Conservation (phyloP, 1,140 invertebrate species). For the Conus ventricosus region DNA sequence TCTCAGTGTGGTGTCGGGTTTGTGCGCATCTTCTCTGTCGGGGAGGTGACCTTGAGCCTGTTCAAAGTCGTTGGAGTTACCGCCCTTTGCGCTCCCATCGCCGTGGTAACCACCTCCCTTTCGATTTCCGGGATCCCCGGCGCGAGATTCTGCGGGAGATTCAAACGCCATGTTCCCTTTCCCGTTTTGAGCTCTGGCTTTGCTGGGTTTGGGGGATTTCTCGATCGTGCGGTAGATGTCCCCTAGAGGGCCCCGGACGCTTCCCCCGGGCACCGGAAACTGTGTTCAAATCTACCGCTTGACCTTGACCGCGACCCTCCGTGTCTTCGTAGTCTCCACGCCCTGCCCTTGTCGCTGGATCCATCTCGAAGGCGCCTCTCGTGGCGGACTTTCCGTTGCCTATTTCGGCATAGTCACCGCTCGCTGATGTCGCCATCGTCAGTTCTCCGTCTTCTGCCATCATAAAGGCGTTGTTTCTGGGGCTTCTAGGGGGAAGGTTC, state of each 20-base stretch:
- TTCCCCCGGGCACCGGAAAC: background rate
- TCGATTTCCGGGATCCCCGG: too few relatives aligned
- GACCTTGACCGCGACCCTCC: background rate
- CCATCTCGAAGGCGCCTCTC: background rate
- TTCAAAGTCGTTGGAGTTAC: background rate
- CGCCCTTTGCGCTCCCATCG: background rate
- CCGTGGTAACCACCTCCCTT: too few relatives aligned
- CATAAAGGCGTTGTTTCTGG: too few relatives aligned
- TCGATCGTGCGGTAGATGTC: background rate
- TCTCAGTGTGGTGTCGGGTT: background rate
- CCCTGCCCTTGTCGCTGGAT: background rate
- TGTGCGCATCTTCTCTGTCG: background rate
- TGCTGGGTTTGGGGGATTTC: background rate
- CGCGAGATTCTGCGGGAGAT: background rate
- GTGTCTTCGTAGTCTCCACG: background rate
- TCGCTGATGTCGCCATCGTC: background rate
- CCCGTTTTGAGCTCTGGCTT: background rate
- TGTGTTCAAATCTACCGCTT: background rate
- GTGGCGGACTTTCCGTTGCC: background rate
- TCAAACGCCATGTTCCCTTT: background rate
- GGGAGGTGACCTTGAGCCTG: background rate
- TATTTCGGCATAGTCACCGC: background rate
- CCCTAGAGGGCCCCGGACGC: background rate
- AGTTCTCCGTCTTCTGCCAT: too few relatives aligned
- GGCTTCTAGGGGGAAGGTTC: too few relatives aligned